A percentile compares a stretch with the other conserved stretches of the same genome.
Conservation (phyloP, 2,888 invertebrate genomes). For the Stenodera caucasica region DNA sequence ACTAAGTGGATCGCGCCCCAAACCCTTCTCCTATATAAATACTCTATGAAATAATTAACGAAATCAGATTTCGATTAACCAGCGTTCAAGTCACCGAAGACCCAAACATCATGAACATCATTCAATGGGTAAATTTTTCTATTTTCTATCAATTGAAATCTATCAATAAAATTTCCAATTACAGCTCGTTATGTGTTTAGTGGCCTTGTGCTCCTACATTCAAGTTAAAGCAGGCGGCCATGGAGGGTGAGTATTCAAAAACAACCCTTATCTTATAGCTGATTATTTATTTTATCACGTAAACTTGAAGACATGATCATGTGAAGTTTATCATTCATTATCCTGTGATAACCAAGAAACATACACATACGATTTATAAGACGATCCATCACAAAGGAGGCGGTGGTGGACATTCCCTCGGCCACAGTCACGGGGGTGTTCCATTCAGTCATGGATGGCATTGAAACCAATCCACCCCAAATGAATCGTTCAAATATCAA, state of each 20-base stretch:
- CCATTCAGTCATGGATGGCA: slow-evolving; percentile 38
- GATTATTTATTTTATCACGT: slow-evolving; percentile 10
- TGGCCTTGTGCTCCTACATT: slow-evolving; percentile 31
- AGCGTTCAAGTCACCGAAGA: not conserved
- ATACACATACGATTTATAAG: slow-evolving; percentile 73
- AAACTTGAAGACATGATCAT: slow-evolving; percentile 53
- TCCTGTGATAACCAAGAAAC: slow-evolving; percentile 69
- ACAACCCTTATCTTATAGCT: too few species aligned
- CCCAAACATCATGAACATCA: slow-evolving; percentile 26
- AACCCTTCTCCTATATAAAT: slow-evolving; percentile 16
- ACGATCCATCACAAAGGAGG: slow-evolving; percentile 60
- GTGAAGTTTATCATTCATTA: slow-evolving; percentile 70
- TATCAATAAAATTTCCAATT: slow-evolving; percentile 9
- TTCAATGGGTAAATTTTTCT: slow-evolving; percentile 33
- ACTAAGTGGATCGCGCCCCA: slow-evolving; percentile 13
- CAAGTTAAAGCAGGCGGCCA: slow-evolving; percentile 32
- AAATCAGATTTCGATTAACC: not conserved
- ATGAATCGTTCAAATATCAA: not conserved
- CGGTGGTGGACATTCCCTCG: slow-evolving; percentile 32
- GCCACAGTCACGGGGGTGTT: slow-evolving; percentile 43
- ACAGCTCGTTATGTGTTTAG: slow-evolving; percentile 36
- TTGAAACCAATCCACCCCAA: not conserved
- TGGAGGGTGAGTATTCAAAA: slow-evolving; percentile 32
- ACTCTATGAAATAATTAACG: slow-evolving; percentile 10
- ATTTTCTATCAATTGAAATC: not conserved